Percentiles rank a stretch among this genome's conserved stretches.
phyloP scores from a whole-genome alignment of 2,888 invertebrate genomes.

The Drosophila lutescens region DNA sequence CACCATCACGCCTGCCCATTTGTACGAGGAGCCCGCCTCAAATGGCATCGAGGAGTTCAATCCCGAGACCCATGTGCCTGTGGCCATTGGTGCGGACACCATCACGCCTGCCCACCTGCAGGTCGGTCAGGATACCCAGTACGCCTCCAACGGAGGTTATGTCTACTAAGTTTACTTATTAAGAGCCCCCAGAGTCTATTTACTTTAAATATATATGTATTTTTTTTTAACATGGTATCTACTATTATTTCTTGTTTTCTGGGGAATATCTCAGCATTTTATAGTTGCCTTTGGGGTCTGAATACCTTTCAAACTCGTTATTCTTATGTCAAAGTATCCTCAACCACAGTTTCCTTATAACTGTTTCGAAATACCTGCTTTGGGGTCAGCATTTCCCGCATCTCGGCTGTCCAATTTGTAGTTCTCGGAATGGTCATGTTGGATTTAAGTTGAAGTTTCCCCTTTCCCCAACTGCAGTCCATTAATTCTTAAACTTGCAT shows the following conservation, averaged over 20 bases:
- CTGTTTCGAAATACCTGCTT: constrained; percentile 5
- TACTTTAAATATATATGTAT: constrained; percentile 10
- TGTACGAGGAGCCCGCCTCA: constrained; percentile 60
- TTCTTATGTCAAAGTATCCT: too few relatives aligned
- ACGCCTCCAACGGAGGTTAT: constrained; percentile 82
- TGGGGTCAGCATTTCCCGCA: background rate
- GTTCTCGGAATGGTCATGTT: constrained; percentile 12
- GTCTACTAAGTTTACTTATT: constrained; percentile 67
- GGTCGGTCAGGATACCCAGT: constrained; percentile 71
- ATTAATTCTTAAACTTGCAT: constrained; percentile 10
- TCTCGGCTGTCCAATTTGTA: constrained; percentile 12
- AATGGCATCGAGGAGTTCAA: constrained; percentile 71
- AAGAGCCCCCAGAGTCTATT: constrained; percentile 12
- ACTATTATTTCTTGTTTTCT: too few relatives aligned
- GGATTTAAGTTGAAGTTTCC: background rate
- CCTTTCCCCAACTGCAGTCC: background rate
- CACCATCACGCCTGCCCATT: constrained; percentile 44
- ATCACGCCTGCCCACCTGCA: constrained; percentile 44
- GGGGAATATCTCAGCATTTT: too few relatives aligned
- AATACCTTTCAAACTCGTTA: too few relatives aligned
- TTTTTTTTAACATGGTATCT: constrained; percentile 1
- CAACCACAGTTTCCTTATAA: background rate
- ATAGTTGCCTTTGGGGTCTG: too few relatives aligned
- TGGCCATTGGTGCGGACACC: constrained; percentile 55
- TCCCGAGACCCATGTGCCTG: constrained; percentile 59